These are phyloP conservation scores for Telmatochromis brichardi DNA, from an alignment of 2,113 vertebrate species.

Conservation along the genomic window DNA sequence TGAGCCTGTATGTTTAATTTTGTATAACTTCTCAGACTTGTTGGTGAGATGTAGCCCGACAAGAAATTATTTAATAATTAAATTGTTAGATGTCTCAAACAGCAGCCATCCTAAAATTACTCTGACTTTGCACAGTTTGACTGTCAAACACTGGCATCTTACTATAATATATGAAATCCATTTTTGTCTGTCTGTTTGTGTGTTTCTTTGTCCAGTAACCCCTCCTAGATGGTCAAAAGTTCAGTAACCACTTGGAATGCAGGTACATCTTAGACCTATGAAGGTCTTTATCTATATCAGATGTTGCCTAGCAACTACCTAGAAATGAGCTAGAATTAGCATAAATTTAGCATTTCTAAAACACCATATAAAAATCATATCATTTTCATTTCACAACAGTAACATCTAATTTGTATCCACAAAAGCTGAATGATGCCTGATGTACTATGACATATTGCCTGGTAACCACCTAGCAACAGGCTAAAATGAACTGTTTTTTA, in stretches of 20 bases:
- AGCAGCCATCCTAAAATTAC: not conserved
- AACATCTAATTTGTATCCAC: not conserved
- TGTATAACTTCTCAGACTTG: not conserved
- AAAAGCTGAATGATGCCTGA: not conserved
- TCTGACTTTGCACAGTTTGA: not conserved
- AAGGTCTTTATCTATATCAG: not conserved
- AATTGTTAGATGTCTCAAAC: not conserved
- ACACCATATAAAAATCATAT: not conserved
- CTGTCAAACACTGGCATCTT: not conserved
- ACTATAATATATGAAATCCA: not conserved
- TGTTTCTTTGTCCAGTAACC: not conserved
- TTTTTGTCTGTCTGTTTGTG: not conserved
- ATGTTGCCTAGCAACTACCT: not conserved
- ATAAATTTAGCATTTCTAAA: not conserved
- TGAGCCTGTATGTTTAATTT: not conserved
- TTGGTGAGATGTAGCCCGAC: not conserved
- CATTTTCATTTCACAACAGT: not conserved
- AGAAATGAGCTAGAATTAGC: not conserved
- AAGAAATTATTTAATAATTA: not conserved
- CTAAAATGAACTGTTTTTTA: not conserved
- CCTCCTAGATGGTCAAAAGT: not conserved
- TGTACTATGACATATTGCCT: not conserved
- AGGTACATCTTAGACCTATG: not conserved
- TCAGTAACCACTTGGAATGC: not conserved
- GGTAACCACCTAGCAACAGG: not conserved